Conservation (phyloP, 2,113 vertebrate species). For the Siniperca chuatsi region DNA sequence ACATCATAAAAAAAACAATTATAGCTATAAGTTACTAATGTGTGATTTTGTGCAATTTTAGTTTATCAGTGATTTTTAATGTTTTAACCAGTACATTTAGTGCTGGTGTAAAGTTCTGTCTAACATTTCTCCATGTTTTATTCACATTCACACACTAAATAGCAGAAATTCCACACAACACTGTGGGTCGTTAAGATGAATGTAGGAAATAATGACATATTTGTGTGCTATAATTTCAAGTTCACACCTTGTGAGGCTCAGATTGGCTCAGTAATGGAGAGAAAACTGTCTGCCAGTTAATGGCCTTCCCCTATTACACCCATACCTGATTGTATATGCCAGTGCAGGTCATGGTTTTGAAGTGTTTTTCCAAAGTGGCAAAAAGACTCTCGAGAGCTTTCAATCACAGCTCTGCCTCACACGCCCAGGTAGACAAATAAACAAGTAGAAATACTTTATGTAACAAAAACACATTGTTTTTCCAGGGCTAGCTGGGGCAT, state of each 20-base stretch:
- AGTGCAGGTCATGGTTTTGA: constrained; percentile 17
- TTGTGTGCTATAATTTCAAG: constrained; percentile 25
- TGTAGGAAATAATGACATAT: constrained; percentile 10
- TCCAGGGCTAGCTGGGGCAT: neutral
- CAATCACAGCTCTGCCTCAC: constrained; percentile 29
- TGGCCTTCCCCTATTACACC: constrained; percentile 22
- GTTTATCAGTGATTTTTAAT: neutral
- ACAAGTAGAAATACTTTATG: constrained; percentile 11
- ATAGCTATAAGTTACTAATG: neutral
- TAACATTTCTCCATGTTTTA: neutral
- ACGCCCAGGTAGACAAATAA: constrained; percentile 22
- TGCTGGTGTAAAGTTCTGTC: too few species aligned
- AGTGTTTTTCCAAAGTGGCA: constrained; percentile 44
- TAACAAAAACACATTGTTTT: constrained; percentile 42
- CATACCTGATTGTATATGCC: constrained; percentile 45
- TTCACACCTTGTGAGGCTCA: constrained; percentile 22
- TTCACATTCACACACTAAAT: neutral
- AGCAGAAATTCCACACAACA: neutral
- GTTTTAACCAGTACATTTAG: neutral
- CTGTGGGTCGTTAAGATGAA: neutral
- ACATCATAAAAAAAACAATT: neutral
- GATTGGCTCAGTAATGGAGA: constrained; percentile 21
- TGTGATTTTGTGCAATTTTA: neutral
- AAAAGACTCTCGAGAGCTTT: constrained; percentile 41
- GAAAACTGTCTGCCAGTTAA: constrained; percentile 21